Percentiles rank a stretch among this genome's conserved stretches.
phyloP scores from a whole-genome alignment of 2,888 invertebrate genomes.

The Orchesella flavescens region DNA sequence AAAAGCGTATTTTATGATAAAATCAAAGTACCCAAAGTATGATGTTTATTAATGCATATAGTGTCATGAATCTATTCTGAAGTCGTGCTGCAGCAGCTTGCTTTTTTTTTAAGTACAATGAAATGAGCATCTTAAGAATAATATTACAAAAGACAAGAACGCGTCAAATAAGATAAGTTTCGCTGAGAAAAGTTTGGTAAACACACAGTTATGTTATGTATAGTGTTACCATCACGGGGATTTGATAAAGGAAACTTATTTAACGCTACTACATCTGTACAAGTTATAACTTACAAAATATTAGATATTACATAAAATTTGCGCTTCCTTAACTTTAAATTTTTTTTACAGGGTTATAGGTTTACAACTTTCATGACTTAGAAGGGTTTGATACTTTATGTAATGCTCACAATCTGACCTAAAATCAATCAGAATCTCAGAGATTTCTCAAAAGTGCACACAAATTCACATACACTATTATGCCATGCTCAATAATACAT shows the following conservation, averaged over 20 bases:
- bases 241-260: slow-evolving; percentile 17
- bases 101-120: too few species aligned
- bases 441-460: slow-evolving; percentile 7
- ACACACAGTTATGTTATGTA: too few species aligned
- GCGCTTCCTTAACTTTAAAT: slow-evolving; percentile 43
- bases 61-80: too few species aligned
- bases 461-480: background rate
- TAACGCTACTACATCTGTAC: slow-evolving; percentile 44
- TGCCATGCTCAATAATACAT: background rate
- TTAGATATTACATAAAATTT: slow-evolving; percentile 48
- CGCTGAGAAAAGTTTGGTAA: too few species aligned
- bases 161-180: too few species aligned
- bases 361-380: slow-evolving; percentile 62
- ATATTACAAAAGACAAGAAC: too few species aligned
- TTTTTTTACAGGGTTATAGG: slow-evolving; percentile 31
- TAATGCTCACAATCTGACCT: slow-evolving; percentile 46
- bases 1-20: too few species aligned
- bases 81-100: too few species aligned
- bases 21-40: too few species aligned
- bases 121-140: too few species aligned
- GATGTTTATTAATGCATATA: too few species aligned
- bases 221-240: slow-evolving; percentile 29
- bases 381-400: slow-evolving; percentile 63
- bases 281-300: slow-evolving; percentile 64
- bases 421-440: slow-evolving; percentile 33